Percentiles rank a stretch among this genome's conserved stretches.
These are phyloP conservation scores for Drosophila serrata DNA, from an alignment of 1,140 invertebrate genomes.

Conservation along the genomic window DNA sequence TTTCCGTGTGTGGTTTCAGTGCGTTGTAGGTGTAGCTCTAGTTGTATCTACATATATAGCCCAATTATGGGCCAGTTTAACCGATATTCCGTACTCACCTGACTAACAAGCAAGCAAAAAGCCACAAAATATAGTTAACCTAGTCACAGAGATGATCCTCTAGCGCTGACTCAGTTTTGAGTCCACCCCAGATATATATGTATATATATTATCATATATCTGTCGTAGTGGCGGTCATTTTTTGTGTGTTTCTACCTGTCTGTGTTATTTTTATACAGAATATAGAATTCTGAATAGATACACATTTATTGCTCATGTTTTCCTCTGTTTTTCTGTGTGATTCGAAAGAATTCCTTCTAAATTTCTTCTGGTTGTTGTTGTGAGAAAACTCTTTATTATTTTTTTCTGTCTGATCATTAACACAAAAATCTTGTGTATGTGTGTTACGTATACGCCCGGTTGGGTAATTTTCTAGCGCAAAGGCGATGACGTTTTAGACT, in stretches of 20 bases:
- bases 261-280: constrained; percentile 74
- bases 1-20: constrained; percentile 72
- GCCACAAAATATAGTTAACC: constrained; percentile 6
- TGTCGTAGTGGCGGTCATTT: constrained; percentile 64
- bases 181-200: constrained; percentile 20
- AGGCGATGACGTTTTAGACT: constrained; percentile 37
- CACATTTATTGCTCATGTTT: constrained; percentile 72
- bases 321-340: constrained; percentile 39
- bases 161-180: constrained; percentile 48
- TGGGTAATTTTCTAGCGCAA: constrained; percentile 64
- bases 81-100: constrained; percentile 47
- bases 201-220: constrained; percentile 41
- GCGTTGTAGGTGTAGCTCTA: constrained; percentile 59
- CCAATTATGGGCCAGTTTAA: constrained; percentile 35
- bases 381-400: constrained; percentile 37
- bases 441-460: constrained; percentile 55
- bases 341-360: constrained; percentile 28
- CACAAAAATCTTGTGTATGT: constrained; percentile 40
- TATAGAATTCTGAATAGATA: constrained; percentile 58
- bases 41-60: constrained; percentile 23
- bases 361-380: constrained; percentile 41
- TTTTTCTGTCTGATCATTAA: constrained; percentile 45
- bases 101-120: constrained; percentile 33
- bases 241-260: constrained; percentile 66
- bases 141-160: not conserved